Evolutionary conservation across 30 jellyfish, hydroid and myxozoan genomes (phyloP).

Genomic region (Aurelia coerulea): DNA sequence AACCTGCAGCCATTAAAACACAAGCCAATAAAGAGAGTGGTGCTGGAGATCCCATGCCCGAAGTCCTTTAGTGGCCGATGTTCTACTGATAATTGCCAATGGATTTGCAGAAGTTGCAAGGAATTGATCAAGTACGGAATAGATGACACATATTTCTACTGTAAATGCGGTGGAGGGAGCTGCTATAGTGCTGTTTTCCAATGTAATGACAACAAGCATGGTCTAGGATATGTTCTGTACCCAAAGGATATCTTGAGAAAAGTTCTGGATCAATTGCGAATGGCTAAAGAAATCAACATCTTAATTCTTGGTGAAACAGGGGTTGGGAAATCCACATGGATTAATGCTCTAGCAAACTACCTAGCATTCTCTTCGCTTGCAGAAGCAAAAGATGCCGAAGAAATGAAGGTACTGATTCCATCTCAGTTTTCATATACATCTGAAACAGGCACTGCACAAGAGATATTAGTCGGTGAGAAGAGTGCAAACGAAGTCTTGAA

Average conservation of each 20-base stretch:
- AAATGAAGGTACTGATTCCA: slow-evolving; percentile 57
- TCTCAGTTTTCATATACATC: slow-evolving; percentile 63
- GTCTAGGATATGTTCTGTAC: slow-evolving; percentile 23
- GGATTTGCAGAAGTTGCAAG: slow-evolving; percentile 67
- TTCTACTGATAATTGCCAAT: slow-evolving; percentile 9
- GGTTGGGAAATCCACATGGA: slow-evolving; percentile 76
- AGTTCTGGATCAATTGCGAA: slow-evolving; percentile 15
- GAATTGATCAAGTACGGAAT: slow-evolving; percentile 54
- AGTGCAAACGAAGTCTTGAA: slow-evolving; percentile 44
- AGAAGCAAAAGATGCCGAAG: slow-evolving; percentile 39
- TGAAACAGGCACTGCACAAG: slow-evolving; percentile 54
- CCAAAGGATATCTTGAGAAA: neutral
- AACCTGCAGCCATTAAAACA: slow-evolving; percentile 3
- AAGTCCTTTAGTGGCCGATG: slow-evolving; percentile 48
- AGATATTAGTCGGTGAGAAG: slow-evolving; percentile 21
- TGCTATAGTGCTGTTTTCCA: slow-evolving; percentile 36
- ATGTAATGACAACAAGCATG: slow-evolving; percentile 64
- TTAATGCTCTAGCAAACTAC: slow-evolving; percentile 66
- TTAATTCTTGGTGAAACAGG: slow-evolving; percentile 71
- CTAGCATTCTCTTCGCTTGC: slow-evolving; percentile 24
- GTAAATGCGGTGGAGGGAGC: slow-evolving; percentile 59
- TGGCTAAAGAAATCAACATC: slow-evolving; percentile 44
- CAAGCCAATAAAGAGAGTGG: slow-evolving; percentile 59
- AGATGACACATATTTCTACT: slow-evolving; percentile 37
- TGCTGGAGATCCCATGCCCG: slow-evolving; percentile 59